Evolutionary conservation across 2,797 vertebrate species (phyloP), one percentile per base, ranked within the genome.

Genomic region (Chloroceryle amazona): DNA sequence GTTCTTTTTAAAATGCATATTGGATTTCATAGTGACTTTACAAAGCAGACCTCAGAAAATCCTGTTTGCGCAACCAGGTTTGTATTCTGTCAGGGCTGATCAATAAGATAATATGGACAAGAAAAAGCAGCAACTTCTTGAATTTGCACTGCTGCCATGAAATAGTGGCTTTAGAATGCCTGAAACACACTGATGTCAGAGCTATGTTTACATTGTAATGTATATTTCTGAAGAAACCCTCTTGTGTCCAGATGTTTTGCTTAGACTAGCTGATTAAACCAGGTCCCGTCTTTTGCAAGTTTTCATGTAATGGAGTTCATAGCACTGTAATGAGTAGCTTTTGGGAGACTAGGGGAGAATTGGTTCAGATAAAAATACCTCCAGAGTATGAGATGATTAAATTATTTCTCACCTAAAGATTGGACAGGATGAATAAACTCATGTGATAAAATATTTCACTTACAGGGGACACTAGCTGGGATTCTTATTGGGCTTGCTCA

Each of bases 401-500:
- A 61, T 71, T 35, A 11, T 70, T 81, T 75, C 26, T 88, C 2
- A 42, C 19, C 6, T 70, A 49, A 28, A 83, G 17, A 26, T 71
- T 72, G 7, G 83, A n/a, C 3, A 28, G 17, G 6, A 33, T 61
- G 14, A 61, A 12, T 78, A 26, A 82, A 67, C 16, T 75, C 35
- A 37, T 31, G 51, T 68, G 10, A 62, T 63, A 52, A 75, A 72
- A 5, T 74, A 31, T 86, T 94, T 95, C 26, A 33, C 57, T 98
- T 97, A 73, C 82, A 99, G 99, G 99, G 99, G 62, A 99, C 99
- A 0, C 98, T 99, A 96, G 99, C 99, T 89, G 99, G 99, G 20
- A 99, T 99, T 96, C 97, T 99, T 85, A 99, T 99, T 42, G 99
- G 99, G 16, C 97, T 99, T 95, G 99, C 99, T 15, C 99, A 99